Percentiles rank a stretch among this genome's conserved stretches.
Conservation (phyloP, 2,113 vertebrate species). For the Octodon degus region DNA sequence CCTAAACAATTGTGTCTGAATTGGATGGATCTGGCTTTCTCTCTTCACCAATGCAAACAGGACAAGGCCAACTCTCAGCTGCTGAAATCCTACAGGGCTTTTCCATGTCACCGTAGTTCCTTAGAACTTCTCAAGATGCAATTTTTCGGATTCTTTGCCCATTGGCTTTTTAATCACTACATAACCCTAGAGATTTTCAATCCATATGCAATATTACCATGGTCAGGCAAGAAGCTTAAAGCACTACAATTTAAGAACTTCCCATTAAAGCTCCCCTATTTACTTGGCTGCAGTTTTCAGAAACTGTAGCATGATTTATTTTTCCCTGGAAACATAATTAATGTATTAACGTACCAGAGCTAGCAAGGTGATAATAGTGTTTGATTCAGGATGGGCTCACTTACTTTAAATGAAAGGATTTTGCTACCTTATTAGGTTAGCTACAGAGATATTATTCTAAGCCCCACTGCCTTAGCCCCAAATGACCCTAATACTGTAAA, state of each 20-base stretch:
- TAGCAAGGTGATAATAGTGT: constrained; percentile 18
- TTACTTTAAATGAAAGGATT: constrained; percentile 53
- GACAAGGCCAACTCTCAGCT: background rate
- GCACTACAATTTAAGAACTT: constrained; percentile 27
- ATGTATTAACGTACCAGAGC: constrained; percentile 3
- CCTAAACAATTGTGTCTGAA: background rate
- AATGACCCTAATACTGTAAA: background rate
- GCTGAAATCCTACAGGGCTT: background rate
- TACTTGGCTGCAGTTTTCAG: constrained; percentile 26
- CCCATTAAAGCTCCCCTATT: background rate
- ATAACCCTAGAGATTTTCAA: constrained; percentile 44
- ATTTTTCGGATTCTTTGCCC: constrained; percentile 25
- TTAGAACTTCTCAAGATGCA: background rate
- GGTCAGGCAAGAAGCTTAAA: background rate
- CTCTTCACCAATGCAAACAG: background rate
- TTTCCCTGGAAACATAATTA: constrained; percentile 60
- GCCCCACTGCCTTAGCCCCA: background rate
- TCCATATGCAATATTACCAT: constrained; percentile 31
- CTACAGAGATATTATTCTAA: background rate
- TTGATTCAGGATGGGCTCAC: background rate
- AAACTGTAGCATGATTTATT: constrained; percentile 31
- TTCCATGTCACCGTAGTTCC: background rate
- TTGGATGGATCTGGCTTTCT: background rate
- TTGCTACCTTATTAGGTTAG: constrained; percentile 33
- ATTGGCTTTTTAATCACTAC: background rate